phyloP scores from a whole-genome alignment of 2,797 vertebrate genomes.

The Allobates femoralis region DNA sequence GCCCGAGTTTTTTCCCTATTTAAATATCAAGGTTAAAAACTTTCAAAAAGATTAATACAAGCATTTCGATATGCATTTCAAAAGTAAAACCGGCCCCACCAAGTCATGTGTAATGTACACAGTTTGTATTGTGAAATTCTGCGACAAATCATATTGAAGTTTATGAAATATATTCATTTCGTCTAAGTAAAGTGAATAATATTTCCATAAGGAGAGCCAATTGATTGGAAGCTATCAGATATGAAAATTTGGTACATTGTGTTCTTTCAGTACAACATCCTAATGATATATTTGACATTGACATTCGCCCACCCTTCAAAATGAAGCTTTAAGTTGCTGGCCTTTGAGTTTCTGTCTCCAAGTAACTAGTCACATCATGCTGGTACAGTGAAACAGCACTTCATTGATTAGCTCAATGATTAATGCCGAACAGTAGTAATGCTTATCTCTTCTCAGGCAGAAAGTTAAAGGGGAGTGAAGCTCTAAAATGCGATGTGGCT shows the following conservation, averaged over 20 bases:
- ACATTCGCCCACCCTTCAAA: slow-evolving; percentile 63
- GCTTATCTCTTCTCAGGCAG: slow-evolving; percentile 68
- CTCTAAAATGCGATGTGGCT: slow-evolving; percentile 53
- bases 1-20: too few relatives aligned
- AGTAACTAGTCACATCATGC: slow-evolving; percentile 67
- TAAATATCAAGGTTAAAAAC: too few relatives aligned
- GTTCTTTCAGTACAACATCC: slow-evolving; percentile 36
- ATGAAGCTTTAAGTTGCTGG: slow-evolving; percentile 62
- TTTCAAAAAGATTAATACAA: too few relatives aligned
- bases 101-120: too few relatives aligned
- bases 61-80: too few relatives aligned
- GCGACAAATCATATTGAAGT: too few relatives aligned
- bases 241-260: slow-evolving; percentile 21
- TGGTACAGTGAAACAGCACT: slow-evolving; percentile 63
- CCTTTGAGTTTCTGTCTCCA: slow-evolving; percentile 66
- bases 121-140: too few relatives aligned
- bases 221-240: neutral
- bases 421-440: slow-evolving; percentile 70
- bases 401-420: slow-evolving; percentile 74
- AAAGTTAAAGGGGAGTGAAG: slow-evolving; percentile 66
- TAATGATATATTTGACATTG: slow-evolving; percentile 52
- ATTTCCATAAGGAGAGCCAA: neutral
- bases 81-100: too few relatives aligned
- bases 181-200: neutral
- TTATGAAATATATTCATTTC: neutral